Evolutionary conservation across 1,140 invertebrate species (phyloP), one percentile per base, ranked within the genome.

Genomic region (Apocrypta bakeri): DNA sequence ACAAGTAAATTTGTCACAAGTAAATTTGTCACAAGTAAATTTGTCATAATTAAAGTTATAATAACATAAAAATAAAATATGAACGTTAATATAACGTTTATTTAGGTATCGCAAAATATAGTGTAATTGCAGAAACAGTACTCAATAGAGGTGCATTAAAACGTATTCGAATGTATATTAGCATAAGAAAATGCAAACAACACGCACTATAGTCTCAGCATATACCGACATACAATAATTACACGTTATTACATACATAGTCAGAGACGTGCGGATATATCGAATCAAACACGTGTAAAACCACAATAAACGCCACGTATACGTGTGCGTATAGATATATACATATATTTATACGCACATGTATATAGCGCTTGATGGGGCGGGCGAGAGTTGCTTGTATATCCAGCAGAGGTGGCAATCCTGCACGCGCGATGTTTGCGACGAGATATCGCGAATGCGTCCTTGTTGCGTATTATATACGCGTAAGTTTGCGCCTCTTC

Each of bases 341-440:
- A n/a, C n/a, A n/a, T n/a, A n/a, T n/a, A n/a, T n/a, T n/a, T n/a
- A n/a, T n/a, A n/a, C n/a, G n/a, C n/a, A n/a, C n/a, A n/a, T n/a
- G n/a, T n/a, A n/a, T n/a, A n/a, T n/a, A n/a, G n/a, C n/a, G n/a
- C n/a, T n/a, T n/a, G n/a, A 9, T 9, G 33, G 9, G 2, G 33
- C 33, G 3, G 33, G 24, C 64, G 27, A 29, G 24, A 66, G 24
- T 27, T 66, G 64, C n/a, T n/a, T 29, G 37, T 29, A 69, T 33
- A 71, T 31, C 68, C 68, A 11, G 4, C 3, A 29, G 68, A 31
- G 31, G 68, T 33, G 31, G 68, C 68, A 29, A 71, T 71, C 68
- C 21, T 71, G 68, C 68, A 73, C 71, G 71, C 37, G 71, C 37
- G 37, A 73, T 40, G 40, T 73, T 73, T 73, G 71, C 71, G n/a